These are phyloP conservation scores for Dynastes hyllus DNA, from an alignment of 2,888 invertebrate species.

Conservation along the genomic window DNA sequence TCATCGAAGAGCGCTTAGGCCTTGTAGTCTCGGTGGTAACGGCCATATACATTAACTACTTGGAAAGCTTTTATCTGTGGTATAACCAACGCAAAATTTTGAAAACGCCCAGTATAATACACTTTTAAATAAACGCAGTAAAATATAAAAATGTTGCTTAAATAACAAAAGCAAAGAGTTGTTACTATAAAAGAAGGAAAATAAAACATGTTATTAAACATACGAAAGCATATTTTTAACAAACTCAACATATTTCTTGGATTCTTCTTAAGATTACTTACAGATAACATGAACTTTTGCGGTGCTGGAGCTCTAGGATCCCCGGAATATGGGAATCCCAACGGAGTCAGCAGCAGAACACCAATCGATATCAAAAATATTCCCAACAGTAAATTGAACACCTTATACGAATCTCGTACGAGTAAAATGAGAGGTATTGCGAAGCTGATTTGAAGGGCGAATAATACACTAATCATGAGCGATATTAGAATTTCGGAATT, in stretches of 20 bases:
- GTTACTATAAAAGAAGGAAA: too few species aligned
- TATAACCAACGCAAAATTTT: too few species aligned
- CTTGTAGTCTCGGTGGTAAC: too few species aligned
- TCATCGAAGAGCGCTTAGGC: too few species aligned
- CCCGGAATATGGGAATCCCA: conserved; percentile 84
- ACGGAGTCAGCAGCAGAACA: conserved; percentile 77
- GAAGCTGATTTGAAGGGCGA: conserved; percentile 72
- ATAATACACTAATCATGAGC: conserved; percentile 71
- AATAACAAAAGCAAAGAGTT: too few species aligned
- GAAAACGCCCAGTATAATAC: too few species aligned
- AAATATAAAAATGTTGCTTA: too few species aligned
- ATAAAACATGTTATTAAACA: too few species aligned
- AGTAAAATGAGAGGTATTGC: conserved; percentile 70
- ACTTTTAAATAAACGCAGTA: too few species aligned
- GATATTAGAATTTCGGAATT: conserved; percentile 82
- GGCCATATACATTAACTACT: too few species aligned
- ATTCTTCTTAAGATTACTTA: conserved; percentile 65
- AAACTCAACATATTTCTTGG: conserved; percentile 11
- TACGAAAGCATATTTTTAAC: too few species aligned
- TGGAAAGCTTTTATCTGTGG: too few species aligned
- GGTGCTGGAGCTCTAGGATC: conserved; percentile 77
- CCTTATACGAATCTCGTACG: conserved; percentile 71
- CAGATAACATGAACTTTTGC: conserved; percentile 85
- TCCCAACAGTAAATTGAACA: conserved; percentile 73
- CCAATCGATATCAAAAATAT: conserved; percentile 74